Percentiles rank a stretch among this genome's conserved stretches.
Evolutionary conservation across 2,888 invertebrate species (phyloP).

Genomic region (Junonia oenone): DNA sequence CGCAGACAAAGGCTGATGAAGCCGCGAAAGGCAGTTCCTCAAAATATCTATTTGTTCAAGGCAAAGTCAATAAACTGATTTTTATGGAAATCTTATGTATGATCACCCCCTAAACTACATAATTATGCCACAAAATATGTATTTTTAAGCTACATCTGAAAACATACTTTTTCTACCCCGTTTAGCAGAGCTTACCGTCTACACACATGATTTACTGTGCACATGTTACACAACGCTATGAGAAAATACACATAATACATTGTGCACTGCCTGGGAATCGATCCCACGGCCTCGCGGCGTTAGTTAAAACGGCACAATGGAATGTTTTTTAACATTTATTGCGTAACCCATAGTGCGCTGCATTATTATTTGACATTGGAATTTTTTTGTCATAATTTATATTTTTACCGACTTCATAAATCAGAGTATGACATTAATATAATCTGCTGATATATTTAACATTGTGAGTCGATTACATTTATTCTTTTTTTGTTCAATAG

Average conservation of each 20-base stretch:
- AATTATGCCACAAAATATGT: too few relatives aligned
- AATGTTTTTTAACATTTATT: slow-evolving; percentile 33
- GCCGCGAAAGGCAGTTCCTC: too few relatives aligned
- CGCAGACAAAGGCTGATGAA: too few relatives aligned
- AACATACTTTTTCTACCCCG: background rate
- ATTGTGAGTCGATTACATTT: too few relatives aligned
- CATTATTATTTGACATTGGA: slow-evolving; percentile 1
- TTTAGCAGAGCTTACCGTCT: background rate
- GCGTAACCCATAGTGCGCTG: slow-evolving; percentile 30
- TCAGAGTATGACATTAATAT: too few relatives aligned
- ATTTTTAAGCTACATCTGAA: too few relatives aligned
- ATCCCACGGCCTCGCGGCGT: slow-evolving; percentile 51
- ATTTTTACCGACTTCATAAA: too few relatives aligned
- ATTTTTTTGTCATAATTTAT: background rate
- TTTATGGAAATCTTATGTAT: too few relatives aligned
- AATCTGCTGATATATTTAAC: background rate
- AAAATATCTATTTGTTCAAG: too few relatives aligned
- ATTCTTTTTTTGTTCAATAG: background rate
- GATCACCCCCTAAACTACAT: too few relatives aligned
- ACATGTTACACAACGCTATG: slow-evolving; percentile 36
- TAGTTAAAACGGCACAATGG: slow-evolving; percentile 32
- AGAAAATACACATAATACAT: slow-evolving; percentile 38
- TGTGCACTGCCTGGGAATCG: slow-evolving; percentile 42
- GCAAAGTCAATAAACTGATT: too few relatives aligned
- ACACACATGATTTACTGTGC: slow-evolving; percentile 12